Evolutionary conservation across 2,113 vertebrate genomes (phyloP).

Genomic region (Pangasianodon hypophthalmus): DNA sequence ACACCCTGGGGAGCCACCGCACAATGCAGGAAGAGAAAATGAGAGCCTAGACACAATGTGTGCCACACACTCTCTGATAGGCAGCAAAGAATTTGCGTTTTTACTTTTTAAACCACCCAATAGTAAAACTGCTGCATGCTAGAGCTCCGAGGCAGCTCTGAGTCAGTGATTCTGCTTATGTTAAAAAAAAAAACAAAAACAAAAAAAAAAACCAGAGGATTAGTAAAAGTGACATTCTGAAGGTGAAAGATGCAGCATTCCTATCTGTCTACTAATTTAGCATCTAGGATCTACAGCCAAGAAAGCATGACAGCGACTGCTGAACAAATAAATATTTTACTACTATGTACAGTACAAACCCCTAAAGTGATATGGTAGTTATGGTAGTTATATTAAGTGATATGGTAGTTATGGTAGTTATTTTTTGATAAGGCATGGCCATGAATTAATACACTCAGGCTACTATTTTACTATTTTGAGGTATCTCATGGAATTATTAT

Average conservation of each 20-base stretch:
- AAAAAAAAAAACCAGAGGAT: background rate
- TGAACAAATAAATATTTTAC: slow-evolving; percentile 3
- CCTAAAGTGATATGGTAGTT: background rate
- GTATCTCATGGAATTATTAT: background rate
- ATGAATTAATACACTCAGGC: background rate
- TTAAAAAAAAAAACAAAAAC: background rate
- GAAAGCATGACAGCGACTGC: background rate
- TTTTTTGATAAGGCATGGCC: background rate
- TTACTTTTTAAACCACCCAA: slow-evolving; percentile 41
- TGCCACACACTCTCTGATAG: slow-evolving; percentile 34
- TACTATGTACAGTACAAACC: background rate
- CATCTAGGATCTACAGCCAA: background rate
- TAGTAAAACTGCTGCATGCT: slow-evolving; percentile 19
- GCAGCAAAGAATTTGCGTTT: slow-evolving; percentile 30
- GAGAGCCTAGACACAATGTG: slow-evolving; percentile 47
- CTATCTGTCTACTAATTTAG: slow-evolving; percentile 9
- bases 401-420: background rate
- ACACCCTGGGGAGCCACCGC: slow-evolving; percentile 38
- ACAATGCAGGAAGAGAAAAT: slow-evolving; percentile 40
- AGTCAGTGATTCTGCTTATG: background rate
- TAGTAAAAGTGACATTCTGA: background rate
- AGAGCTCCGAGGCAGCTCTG: slow-evolving; percentile 26
- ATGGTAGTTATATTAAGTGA: too few relatives aligned
- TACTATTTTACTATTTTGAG: background rate
- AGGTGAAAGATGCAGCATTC: background rate